These are phyloP conservation scores for Papilio glaucus DNA, from an alignment of 1,140 invertebrate genomes.

Conservation along the genomic window DNA sequence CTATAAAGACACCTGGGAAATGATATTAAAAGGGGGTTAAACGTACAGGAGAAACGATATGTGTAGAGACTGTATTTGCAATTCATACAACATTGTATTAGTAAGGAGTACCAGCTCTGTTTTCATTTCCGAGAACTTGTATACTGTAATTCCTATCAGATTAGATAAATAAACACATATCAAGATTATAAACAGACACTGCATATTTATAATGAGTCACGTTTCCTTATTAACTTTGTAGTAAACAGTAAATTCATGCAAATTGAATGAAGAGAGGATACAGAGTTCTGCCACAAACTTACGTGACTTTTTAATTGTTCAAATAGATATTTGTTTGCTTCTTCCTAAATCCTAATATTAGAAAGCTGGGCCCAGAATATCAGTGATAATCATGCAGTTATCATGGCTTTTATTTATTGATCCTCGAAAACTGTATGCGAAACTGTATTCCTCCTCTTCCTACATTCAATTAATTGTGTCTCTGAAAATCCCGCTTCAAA, in stretches of 20 bases:
- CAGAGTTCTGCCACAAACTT: too few species aligned
- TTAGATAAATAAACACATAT: background rate
- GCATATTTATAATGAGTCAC: background rate
- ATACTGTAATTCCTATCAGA: background rate
- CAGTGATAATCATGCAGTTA: background rate
- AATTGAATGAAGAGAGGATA: too few species aligned
- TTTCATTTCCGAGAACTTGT: background rate
- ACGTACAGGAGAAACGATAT: constrained; percentile 26
- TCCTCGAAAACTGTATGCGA: background rate
- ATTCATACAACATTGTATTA: constrained; percentile 30
- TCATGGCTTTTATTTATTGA: background rate
- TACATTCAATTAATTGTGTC: too few species aligned
- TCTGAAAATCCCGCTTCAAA: background rate
- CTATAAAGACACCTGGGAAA: constrained; percentile 71
- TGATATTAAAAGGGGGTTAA: constrained; percentile 69
- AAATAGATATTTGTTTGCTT: background rate
- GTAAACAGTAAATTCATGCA: too few species aligned
- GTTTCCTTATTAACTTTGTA: too few species aligned
- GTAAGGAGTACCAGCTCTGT: background rate
- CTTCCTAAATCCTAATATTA: background rate
- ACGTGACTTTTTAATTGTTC: background rate
- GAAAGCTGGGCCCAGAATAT: background rate
- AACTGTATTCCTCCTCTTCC: too few species aligned
- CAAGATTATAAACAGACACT: background rate
- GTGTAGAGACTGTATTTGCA: constrained; percentile 22